phyloP scores from a whole-genome alignment of 2,797 vertebrate genomes.

The Epinephelus coioides region DNA sequence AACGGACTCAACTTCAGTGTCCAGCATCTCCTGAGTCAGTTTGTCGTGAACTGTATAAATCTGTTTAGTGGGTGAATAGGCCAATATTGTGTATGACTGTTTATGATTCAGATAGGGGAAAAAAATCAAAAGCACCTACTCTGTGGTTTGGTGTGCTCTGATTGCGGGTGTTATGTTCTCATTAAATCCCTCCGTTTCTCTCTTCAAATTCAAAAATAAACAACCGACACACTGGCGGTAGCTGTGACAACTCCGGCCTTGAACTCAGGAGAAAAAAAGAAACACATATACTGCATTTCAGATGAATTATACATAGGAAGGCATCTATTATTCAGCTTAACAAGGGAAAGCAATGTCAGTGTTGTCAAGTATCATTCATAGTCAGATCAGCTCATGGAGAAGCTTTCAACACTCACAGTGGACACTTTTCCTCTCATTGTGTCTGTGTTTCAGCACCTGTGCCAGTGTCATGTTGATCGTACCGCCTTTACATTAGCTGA shows the following conservation, averaged over 20 bases:
- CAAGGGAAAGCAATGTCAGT: conserved; percentile 68
- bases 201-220: conserved; percentile 45
- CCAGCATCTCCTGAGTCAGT: conserved; percentile 38
- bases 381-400: conserved; percentile 36
- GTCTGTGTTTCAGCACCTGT: not conserved
- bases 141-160: conserved; percentile 7
- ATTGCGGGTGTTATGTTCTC: conserved; percentile 43
- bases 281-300: conserved; percentile 61
- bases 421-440: not conserved
- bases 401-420: conserved; percentile 24
- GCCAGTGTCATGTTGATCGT: conserved; percentile 17
- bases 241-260: conserved; percentile 36
- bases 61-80: not conserved
- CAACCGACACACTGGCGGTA: conserved; percentile 32
- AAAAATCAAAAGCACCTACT: conserved; percentile 1
- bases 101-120: conserved; percentile 15
- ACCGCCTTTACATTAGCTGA: conserved; percentile 1
- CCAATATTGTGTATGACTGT: not conserved
- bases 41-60: conserved; percentile 23
- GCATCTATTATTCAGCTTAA: conserved; percentile 74
- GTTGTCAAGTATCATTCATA: conserved; percentile 46
- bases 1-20: conserved; percentile 44
- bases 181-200: conserved; percentile 44
- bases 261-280: conserved; percentile 32
- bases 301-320: conserved; percentile 72